Evolutionary conservation across 2,888 invertebrate species (phyloP).

Genomic region (Eilema depressum): DNA sequence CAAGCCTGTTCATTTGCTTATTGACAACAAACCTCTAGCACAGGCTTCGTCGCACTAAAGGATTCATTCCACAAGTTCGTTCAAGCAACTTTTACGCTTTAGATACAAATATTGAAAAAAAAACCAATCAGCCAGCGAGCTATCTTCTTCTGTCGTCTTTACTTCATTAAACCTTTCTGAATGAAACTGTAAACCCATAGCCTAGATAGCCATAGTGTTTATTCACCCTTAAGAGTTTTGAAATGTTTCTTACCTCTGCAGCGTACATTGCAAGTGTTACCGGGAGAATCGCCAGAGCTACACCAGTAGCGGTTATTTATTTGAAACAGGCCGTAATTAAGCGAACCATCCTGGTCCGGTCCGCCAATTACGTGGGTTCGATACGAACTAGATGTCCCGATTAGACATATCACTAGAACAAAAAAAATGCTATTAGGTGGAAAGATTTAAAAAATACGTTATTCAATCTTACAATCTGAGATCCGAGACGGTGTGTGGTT

Average conservation of each 20-base stretch:
- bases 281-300: slow-evolving; percentile 49
- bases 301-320: slow-evolving; percentile 75
- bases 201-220: too few species aligned
- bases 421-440: neutral
- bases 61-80: too few species aligned
- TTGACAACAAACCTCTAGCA: too few species aligned
- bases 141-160: neutral
- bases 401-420: slow-evolving; percentile 80
- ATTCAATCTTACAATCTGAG: neutral
- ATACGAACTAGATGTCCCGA: slow-evolving; percentile 78
- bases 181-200: too few species aligned
- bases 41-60: too few species aligned
- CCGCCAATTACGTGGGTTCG: slow-evolving; percentile 76
- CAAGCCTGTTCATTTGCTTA: neutral
- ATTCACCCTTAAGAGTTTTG: too few species aligned
- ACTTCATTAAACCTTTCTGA: neutral
- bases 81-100: too few species aligned
- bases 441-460: neutral
- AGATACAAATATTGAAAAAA: too few species aligned
- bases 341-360: slow-evolving; percentile 77
- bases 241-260: slow-evolving; percentile 14
- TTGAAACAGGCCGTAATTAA: slow-evolving; percentile 75
- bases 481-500: too few species aligned
- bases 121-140: neutral
- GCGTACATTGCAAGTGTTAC: slow-evolving; percentile 45